Evolutionary conservation across 2,888 invertebrate species (phyloP), one percentile per base, ranked within the genome.

Genomic region (Quadriops clusia): DNA sequence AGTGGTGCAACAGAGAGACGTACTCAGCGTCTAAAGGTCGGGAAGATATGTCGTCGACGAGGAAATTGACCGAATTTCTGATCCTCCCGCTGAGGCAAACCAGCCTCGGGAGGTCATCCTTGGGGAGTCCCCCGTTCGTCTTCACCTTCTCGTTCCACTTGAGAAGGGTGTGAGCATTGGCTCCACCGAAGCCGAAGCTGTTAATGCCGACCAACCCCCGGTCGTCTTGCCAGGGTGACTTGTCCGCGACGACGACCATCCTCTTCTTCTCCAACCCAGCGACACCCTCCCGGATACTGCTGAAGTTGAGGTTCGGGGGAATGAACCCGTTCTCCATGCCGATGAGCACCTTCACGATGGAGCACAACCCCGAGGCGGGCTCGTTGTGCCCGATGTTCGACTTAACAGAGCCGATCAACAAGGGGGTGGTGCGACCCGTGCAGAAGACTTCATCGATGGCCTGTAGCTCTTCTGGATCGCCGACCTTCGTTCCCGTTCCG

Each of bases 361-460:
- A 81, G 43, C 85, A 85, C 2, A 90, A 63, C 5, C 89, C 84
- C 4, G 85, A 83, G 2, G 76, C 74, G 1, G 91, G 82, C 53
- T 95, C 95, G 1, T 85, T 73, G 58, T 95, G 95, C 0, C 95
- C 95, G 56, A 93, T 70, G 59, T 93, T 95, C 0, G 91, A 90
- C 55, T 95, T 95, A 17, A 91, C 77, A 0, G 93, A 87, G 2
- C 94, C 94, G 34, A 95, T 81, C 27, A 73, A 61, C 0, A 93
- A 67, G 0, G 93, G 81, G 0, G 71, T 75, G 6, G 68, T 72
- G n/a, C 90, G 69, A 12, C 73, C 74, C 3, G 70, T 68, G 49
- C 83, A 83, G 54, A 90, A 76, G 17, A 84, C 71, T 43, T 77
- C 77, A 27, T 84, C 80, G 28, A 95, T 74, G 0, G 87, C 83